Evolutionary conservation across 1,140 invertebrate genomes (phyloP).

Genomic region (Drosophila setifemur): DNA sequence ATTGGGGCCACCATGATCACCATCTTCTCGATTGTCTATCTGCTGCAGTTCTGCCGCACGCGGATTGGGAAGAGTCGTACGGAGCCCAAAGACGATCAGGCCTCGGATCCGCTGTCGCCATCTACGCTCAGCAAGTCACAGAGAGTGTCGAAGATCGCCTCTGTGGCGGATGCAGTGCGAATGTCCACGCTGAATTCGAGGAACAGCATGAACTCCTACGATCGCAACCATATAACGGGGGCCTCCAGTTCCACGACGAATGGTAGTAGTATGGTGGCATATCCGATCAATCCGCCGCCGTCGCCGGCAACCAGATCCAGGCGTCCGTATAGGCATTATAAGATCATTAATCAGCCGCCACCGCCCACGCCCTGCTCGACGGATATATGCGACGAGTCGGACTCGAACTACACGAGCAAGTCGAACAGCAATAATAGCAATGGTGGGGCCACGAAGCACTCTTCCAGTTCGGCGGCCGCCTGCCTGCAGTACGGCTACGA

Average conservation of each 20-base stretch:
- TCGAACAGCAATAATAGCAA: constrained; percentile 81
- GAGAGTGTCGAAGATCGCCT: constrained; percentile 82
- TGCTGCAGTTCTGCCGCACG: constrained; percentile 83
- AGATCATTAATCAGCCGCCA: constrained; percentile 91
- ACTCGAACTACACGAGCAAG: constrained; percentile 86
- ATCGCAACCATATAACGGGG: constrained; percentile 91
- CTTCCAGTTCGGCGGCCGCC: constrained; percentile 70
- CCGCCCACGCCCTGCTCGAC: constrained; percentile 97
- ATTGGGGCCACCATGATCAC: constrained; percentile 83
- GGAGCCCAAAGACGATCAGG: constrained; percentile 84
- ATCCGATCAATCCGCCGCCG: constrained; percentile 91
- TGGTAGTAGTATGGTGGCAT: constrained; percentile 83
- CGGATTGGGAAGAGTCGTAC: constrained; percentile 83
- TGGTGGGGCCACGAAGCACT: constrained; percentile 64
- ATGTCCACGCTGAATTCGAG: constrained; percentile 87
- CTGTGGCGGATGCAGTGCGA: constrained; percentile 85
- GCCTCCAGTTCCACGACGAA: constrained; percentile 90
- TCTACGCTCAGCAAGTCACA: constrained; percentile 83
- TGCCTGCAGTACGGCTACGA: constrained; percentile 84
- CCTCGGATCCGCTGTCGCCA: constrained; percentile 85
- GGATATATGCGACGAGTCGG: constrained; percentile 95
- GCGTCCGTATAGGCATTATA: constrained; percentile 89
- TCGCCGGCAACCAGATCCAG: constrained; percentile 92
- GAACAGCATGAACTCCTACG: constrained; percentile 87
- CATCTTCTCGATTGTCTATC: constrained; percentile 82